phyloP scores from a whole-genome alignment of 2,888 invertebrate genomes.

The Drosophila demipolita region DNA sequence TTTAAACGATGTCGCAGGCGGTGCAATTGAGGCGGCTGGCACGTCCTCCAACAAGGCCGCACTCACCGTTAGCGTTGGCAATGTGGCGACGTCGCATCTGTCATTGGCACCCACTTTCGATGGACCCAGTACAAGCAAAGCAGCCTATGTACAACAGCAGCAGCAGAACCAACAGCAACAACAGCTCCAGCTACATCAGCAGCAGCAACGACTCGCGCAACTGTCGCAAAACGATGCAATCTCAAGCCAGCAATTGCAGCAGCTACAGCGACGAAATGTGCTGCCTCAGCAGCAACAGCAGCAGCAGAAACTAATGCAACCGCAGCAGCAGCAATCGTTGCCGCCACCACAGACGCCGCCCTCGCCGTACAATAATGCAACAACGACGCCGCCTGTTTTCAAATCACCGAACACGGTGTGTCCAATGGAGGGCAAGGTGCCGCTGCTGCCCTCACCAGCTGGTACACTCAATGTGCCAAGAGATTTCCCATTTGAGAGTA shows the following conservation, averaged over 20 bases:
- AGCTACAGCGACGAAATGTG: constrained; percentile 65
- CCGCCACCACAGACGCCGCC: constrained; percentile 55
- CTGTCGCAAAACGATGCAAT: constrained; percentile 73
- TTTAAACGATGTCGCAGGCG: constrained; percentile 66
- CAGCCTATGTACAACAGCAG: constrained; percentile 73
- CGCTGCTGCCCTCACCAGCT: constrained; percentile 86
- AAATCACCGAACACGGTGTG: constrained; percentile 95
- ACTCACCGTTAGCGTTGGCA: constrained; percentile 40
- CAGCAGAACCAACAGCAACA: constrained; percentile 54
- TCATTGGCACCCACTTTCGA: constrained; percentile 60
- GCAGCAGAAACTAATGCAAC: constrained; percentile 50
- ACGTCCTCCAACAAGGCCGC: constrained; percentile 70
- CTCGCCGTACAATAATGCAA: constrained; percentile 54
- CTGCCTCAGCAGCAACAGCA: constrained; percentile 26
- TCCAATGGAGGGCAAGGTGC: constrained; percentile 91
- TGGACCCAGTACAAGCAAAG: constrained; percentile 74
- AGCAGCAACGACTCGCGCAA: constrained; percentile 51
- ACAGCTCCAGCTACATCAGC: constrained; percentile 56
- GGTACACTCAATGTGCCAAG: constrained; percentile 84
- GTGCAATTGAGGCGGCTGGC: constrained; percentile 78
- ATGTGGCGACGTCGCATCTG: constrained; percentile 67
- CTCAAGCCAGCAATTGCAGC: constrained; percentile 67
- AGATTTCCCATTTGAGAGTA: constrained; percentile 94
- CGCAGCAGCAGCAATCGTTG: constrained; percentile 42
- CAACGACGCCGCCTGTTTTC: constrained; percentile 85